These are phyloP conservation scores for Eurytoma californica DNA, from an alignment of 2,888 invertebrate species.

Conservation along the genomic window DNA sequence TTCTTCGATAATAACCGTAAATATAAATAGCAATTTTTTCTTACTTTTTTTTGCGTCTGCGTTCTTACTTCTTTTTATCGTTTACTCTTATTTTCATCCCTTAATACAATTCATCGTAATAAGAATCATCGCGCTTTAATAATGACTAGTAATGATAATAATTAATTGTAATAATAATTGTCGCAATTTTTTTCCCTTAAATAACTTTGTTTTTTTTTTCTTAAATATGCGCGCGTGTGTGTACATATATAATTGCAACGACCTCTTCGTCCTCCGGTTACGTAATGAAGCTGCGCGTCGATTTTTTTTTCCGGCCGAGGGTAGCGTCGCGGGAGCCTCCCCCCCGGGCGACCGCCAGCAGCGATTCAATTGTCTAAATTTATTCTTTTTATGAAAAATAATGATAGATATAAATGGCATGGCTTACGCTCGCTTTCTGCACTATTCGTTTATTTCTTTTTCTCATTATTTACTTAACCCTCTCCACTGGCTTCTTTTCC, in stretches of 20 bases:
- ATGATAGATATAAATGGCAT: slow-evolving; percentile 62
- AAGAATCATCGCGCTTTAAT: slow-evolving; percentile 42
- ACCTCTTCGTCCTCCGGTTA: slow-evolving; percentile 19
- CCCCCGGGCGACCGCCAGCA: slow-evolving; percentile 29
- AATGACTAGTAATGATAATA: slow-evolving; percentile 60
- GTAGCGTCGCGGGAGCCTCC: neutral
- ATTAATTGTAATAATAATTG: slow-evolving; percentile 47
- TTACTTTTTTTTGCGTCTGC: slow-evolving; percentile 7
- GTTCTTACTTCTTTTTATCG: slow-evolving; percentile 14
- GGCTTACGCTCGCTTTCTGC: slow-evolving; percentile 62
- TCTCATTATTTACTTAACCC: slow-evolving; percentile 11
- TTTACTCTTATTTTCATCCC: slow-evolving; percentile 39
- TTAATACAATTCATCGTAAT: slow-evolving; percentile 42
- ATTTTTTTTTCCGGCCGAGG: slow-evolving; percentile 7
- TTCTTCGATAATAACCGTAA: slow-evolving; percentile 59
- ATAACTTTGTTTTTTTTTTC: neutral
- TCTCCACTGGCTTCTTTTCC: neutral
- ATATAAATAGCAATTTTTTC: slow-evolving; percentile 53
- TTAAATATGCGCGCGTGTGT: neutral
- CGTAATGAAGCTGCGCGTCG: slow-evolving; percentile 39
- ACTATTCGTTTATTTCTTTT: slow-evolving; percentile 39
- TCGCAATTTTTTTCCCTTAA: neutral
- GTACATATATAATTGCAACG: slow-evolving; percentile 24
- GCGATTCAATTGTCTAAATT: slow-evolving; percentile 42
- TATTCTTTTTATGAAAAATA: slow-evolving; percentile 52